Conservation (phyloP, 2,797 vertebrate species). For the Oreochromis grahami region DNA sequence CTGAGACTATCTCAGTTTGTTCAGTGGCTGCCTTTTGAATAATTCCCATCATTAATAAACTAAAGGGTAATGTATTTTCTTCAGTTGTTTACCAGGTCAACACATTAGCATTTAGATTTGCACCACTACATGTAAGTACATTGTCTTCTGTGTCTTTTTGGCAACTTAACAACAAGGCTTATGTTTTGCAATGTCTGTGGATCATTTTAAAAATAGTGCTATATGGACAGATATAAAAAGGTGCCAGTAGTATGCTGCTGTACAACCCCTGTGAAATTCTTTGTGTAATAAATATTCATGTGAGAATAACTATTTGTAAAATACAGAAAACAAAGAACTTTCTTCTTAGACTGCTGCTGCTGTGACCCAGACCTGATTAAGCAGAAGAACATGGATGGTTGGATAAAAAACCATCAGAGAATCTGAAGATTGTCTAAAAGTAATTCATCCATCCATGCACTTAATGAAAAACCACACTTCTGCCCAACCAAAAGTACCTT, state of each 20-base stretch:
- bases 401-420: background rate
- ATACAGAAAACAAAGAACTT: background rate
- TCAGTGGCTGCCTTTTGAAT: background rate
- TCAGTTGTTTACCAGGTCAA: background rate
- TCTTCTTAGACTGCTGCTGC: background rate
- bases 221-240: background rate
- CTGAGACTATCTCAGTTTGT: background rate
- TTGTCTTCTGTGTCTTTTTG: background rate
- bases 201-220: background rate
- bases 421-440: background rate
- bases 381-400: background rate
- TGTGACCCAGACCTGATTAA: background rate
- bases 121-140: background rate
- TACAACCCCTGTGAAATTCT: rapidly evolving
- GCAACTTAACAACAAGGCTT: background rate
- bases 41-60: background rate
- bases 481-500: background rate
- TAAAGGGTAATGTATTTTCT: background rate
- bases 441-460: background rate
- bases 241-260: background rate
- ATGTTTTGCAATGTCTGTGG: background rate
- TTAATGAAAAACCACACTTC: background rate
- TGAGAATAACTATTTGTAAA: rapidly evolving
- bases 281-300: background rate
- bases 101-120: background rate